These are phyloP conservation scores for Bellardia bayeri DNA, from an alignment of 2,888 invertebrate species.

Conservation along the genomic window DNA sequence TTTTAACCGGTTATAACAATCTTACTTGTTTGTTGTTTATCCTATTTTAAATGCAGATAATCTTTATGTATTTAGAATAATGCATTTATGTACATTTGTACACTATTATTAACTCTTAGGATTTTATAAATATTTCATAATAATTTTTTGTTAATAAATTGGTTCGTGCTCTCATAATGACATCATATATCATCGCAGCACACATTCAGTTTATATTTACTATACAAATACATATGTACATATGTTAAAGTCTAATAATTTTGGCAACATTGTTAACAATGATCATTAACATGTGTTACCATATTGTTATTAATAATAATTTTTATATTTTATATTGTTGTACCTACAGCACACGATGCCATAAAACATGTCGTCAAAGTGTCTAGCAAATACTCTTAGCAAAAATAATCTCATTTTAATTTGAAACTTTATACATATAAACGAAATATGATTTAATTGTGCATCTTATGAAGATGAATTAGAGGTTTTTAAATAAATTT, in stretches of 20 bases:
- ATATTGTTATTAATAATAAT: constrained; percentile 8
- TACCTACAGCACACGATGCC: constrained; percentile 54
- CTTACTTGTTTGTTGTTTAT: neutral
- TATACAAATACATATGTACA: too few species aligned
- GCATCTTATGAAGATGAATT: too few species aligned
- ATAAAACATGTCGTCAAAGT: constrained; percentile 56
- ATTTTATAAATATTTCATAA: constrained; percentile 78
- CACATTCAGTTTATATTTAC: constrained; percentile 8
- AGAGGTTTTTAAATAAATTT: too few species aligned
- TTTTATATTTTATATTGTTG: constrained; percentile 44
- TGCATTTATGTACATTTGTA: constrained; percentile 2
- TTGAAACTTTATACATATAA: too few species aligned
- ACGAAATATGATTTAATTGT: too few species aligned
- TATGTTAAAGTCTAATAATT: constrained; percentile 33
- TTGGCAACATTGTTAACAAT: constrained; percentile 67
- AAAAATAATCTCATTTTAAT: neutral
- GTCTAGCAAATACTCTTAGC: constrained; percentile 35
- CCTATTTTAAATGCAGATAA: constrained; percentile 13
- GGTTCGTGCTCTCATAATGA: constrained; percentile 78
- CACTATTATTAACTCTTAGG: neutral
- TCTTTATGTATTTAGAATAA: neutral
- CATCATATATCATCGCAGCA: constrained; percentile 59
- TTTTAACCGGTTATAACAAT: neutral
- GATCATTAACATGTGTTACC: constrained; percentile 62
- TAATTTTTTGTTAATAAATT: constrained; percentile 82